Evolutionary conservation across 2,888 invertebrate species (phyloP), one percentile per base, ranked within the genome.

Genomic region (Drymonia ruficornis): DNA sequence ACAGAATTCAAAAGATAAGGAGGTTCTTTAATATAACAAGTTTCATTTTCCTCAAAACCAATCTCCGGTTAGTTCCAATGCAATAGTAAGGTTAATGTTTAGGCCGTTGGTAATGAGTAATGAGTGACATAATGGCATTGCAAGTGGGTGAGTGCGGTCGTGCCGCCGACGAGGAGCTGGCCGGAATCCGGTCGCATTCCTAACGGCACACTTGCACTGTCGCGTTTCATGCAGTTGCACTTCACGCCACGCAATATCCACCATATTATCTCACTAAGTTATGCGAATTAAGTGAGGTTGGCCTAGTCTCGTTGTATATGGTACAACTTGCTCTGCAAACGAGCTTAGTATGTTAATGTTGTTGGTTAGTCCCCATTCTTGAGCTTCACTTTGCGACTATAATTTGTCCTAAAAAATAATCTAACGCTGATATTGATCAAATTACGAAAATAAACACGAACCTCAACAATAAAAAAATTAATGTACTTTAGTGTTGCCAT

Each of bases 151-250:
- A 85, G 80, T 77, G 81, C 78, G 73, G 78, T 73, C 72, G 72
- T 72, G 79, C 66, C 16, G 3, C n/a, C 16, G 16, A 5, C 65
- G 75, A 74, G 73, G 68, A 73, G 71, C 75, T 72, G 76, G 72
- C 77, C 62, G 86, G 84, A 89, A 87, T 89, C 88, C 84, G 85
- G 87, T 84, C 83, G 76, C 87, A 87, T 88, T 85, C 86, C 86
- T 87, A 88, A 84, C 87, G 83, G 86, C 76, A 76, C 83, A 83
- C 81, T 84, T 81, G 85, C 83, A 80, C 83, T 82, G 80, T 76
- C 80, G 79, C 74, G 70, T 78, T 81, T 77, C 74, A 81, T 81
- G 77, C 78, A 80, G 70, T 74, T 70, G 70, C 75, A 74, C 65
- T 67, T 75, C 65, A 58, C 67, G 67, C 63, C 64, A 7, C 53